Evolutionary conservation across 2,113 vertebrate genomes (phyloP), one percentile per base, ranked within the genome.

Genomic region (Corvus moneduloides): DNA sequence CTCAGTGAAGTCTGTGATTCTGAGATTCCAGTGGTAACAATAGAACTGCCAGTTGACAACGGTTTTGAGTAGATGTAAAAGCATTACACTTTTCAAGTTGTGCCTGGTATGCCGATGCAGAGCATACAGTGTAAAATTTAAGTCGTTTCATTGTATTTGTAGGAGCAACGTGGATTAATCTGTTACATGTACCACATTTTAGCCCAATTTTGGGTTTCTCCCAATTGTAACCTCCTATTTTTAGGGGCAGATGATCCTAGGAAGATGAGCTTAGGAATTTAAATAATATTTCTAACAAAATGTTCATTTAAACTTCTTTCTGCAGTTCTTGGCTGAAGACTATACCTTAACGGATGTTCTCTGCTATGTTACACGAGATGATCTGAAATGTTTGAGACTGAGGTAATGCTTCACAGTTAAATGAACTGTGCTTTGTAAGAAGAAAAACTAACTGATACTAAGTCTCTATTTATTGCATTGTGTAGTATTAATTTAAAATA

Each of bases 331-430:
- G 93, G 97, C 96, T 76, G 99, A 99, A 97, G 98, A 99, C 62
- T 99, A 99, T 74, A 99, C 98, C 41, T 92, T 99, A 94, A 98
- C 97, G 17, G 98, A 99, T 96, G 95, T 99, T 94, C 99, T 99
- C 89, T 98, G 98, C 95, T 98, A 98, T 49, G 98, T 99, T 95
- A 99, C 99, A 22, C 98, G 99, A 92, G 99, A 99, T 22, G 99
- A 99, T 91, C 97, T 99, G 96, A 99, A 99, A 97, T 98, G 97
- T 97, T 97, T 99, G 96, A 98, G 98, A 96, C 97, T 99, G 97
- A 99, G 99, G 99, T 99, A 98, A 97, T 27, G 54, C 41, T 75
- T 80, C 33, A 49, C 43, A 39, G 15, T 72, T 51, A 73, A 76
- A 75, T n/a, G 26, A 79, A 46, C 35, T 35, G 26, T 27, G 37